Conservation (phyloP, 2,888 invertebrate species). For the Lepidocyrtoides sp. region DNA sequence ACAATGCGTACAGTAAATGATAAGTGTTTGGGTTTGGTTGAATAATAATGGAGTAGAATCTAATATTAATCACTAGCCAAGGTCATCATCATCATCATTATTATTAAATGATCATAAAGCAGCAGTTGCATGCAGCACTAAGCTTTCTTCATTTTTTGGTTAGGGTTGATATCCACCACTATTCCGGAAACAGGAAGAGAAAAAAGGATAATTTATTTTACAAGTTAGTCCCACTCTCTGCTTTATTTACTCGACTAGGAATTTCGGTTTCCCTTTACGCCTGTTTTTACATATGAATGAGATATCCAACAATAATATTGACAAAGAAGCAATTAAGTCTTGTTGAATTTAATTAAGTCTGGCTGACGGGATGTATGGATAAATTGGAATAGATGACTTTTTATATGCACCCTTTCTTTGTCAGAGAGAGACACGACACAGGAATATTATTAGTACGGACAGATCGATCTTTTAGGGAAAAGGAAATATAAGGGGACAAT, state of each 20-base stretch:
- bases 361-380: constrained; percentile 1
- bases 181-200: neutral
- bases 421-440: neutral
- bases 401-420: constrained; percentile 27
- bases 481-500: constrained; percentile 12
- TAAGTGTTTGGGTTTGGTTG: no score
- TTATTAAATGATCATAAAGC: no score
- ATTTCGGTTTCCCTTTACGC: neutral
- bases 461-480: constrained; percentile 22
- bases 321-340: constrained; percentile 74
- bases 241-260: neutral
- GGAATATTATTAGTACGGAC: neutral
- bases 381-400: constrained; percentile 24
- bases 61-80: constrained; percentile 35
- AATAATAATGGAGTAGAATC: no score
- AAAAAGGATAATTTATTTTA: neutral
- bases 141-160: neutral
- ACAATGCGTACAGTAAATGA: no score
- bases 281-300: constrained; percentile 58
- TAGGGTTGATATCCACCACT: neutral
- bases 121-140: neutral
- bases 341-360: constrained; percentile 74
- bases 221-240: neutral
- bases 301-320: constrained; percentile 54
- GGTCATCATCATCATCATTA: neutral